phyloP scores from a whole-genome alignment of 2,113 vertebrate species.

The Hydrolagus affinis region DNA sequence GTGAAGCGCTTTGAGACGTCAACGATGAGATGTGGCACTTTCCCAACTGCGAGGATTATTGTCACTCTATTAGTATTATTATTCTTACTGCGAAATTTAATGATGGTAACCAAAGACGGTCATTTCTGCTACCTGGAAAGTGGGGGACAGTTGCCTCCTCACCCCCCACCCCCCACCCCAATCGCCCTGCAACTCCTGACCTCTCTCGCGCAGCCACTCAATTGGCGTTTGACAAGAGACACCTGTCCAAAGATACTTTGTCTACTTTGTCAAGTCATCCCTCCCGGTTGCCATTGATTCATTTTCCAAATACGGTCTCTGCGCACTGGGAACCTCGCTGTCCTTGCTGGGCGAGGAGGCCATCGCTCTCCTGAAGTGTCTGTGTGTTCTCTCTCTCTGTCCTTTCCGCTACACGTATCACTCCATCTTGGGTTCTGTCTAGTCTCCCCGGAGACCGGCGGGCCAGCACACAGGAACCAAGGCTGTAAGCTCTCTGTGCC shows the following conservation, averaged over 20 bases:
- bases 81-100: too few relatives aligned
- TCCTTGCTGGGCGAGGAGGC: neutral
- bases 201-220: neutral
- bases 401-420: neutral
- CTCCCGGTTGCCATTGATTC: constrained; percentile 15
- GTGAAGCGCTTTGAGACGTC: too few relatives aligned
- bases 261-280: constrained; percentile 16
- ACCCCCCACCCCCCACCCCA: too few relatives aligned
- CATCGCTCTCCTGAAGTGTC: neutral
- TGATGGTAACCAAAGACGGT: neutral
- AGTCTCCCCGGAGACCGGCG: neutral
- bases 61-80: too few relatives aligned
- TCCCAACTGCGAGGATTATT: too few relatives aligned
- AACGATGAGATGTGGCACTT: too few relatives aligned
- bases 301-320: neutral
- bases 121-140: neutral
- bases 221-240: neutral
- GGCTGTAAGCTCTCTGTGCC: neutral
- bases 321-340: neutral
- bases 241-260: constrained; percentile 10
- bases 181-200: neutral
- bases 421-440: neutral
- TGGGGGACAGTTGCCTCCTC: neutral
- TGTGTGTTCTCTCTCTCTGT: neutral
- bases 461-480: neutral